These are phyloP conservation scores for Aethina tumida DNA, from an alignment of 1,140 invertebrate genomes.

Conservation along the genomic window DNA sequence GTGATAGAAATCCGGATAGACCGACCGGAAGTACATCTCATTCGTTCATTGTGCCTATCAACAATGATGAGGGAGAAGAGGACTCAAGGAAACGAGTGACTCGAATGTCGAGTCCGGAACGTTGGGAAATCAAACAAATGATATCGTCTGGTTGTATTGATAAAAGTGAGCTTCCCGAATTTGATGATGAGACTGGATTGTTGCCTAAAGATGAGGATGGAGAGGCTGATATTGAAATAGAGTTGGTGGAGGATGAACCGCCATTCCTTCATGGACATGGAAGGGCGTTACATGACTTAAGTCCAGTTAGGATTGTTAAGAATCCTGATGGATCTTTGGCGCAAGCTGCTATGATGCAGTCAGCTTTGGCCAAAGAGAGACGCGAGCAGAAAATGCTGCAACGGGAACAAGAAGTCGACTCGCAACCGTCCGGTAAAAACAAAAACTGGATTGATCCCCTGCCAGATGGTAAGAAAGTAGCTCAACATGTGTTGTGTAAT, in stretches of 20 bases:
- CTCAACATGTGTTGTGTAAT: slow-evolving; percentile 4
- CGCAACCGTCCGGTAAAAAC: slow-evolving; percentile 69
- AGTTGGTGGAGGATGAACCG: slow-evolving; percentile 96
- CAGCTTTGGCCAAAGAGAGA: slow-evolving; percentile 92
- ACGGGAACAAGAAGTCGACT: slow-evolving; percentile 83
- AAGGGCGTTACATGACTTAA: slow-evolving; percentile 80
- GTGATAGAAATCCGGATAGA: slow-evolving; percentile 77
- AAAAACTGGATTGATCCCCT: slow-evolving; percentile 96
- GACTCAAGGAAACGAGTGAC: slow-evolving; percentile 73
- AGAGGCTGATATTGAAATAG: slow-evolving; percentile 98
- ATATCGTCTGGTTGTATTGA: slow-evolving; percentile 75
- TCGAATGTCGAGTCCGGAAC: slow-evolving; percentile 91
- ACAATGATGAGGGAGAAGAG: slow-evolving; percentile 58
- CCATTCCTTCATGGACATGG: slow-evolving; percentile 88
- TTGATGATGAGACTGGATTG: slow-evolving; percentile 82
- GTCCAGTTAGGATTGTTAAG: slow-evolving; percentile 94
- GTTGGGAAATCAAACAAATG: slow-evolving; percentile 86
- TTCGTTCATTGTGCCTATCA: slow-evolving; percentile 60
- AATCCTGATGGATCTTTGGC: slow-evolving; percentile 98
- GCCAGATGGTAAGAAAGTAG: slow-evolving; percentile 53
- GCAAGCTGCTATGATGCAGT: slow-evolving; percentile 99
- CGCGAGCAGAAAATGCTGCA: slow-evolving; percentile 89
- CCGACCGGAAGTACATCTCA: slow-evolving; percentile 45
- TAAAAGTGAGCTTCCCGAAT: slow-evolving; percentile 83
- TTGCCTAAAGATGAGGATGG: slow-evolving; percentile 80